These are phyloP conservation scores for Zosterops borbonicus DNA, from an alignment of 2,113 vertebrate genomes.

Conservation along the genomic window DNA sequence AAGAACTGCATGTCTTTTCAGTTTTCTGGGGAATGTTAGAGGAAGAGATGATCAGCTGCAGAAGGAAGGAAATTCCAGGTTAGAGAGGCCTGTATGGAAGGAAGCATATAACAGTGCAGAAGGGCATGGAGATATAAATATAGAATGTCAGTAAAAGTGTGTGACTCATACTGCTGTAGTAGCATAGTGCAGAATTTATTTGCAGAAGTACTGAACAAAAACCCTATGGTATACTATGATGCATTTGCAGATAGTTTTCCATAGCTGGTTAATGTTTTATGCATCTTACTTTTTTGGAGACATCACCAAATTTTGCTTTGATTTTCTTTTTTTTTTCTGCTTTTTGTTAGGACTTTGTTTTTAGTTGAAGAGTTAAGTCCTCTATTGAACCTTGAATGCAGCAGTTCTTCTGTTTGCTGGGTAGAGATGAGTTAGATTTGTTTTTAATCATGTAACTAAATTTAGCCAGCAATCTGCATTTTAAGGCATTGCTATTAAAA, in stretches of 20 bases:
- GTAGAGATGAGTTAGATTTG: constrained; percentile 69
- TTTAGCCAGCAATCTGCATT: constrained; percentile 78
- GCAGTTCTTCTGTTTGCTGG: constrained; percentile 65
- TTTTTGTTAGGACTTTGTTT: constrained; percentile 35
- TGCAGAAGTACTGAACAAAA: constrained; percentile 56
- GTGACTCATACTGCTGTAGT: constrained; percentile 65
- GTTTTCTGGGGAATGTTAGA: not conserved
- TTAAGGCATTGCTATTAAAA: constrained; percentile 77
- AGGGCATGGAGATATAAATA: constrained; percentile 54
- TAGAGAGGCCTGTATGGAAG: not conserved
- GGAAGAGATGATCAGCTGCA: not conserved
- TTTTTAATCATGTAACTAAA: constrained; percentile 77
- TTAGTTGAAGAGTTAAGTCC: constrained; percentile 57
- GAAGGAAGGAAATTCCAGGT: constrained; percentile 6
- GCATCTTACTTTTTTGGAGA: constrained; percentile 19
- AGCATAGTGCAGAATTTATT: constrained; percentile 58
- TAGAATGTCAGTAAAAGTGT: constrained; percentile 38
- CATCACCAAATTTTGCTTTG: not conserved
- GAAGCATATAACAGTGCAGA: constrained; percentile 13
- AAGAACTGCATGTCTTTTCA: not conserved
- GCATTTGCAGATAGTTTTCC: constrained; percentile 30
- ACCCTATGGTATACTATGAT: constrained; percentile 37
- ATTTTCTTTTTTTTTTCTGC: not conserved
- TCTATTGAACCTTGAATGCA: constrained; percentile 63
- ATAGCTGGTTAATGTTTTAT: constrained; percentile 51